These are phyloP conservation scores for Cataglyphis livida DNA, from an alignment of 2,888 invertebrate genomes.

Conservation along the genomic window DNA sequence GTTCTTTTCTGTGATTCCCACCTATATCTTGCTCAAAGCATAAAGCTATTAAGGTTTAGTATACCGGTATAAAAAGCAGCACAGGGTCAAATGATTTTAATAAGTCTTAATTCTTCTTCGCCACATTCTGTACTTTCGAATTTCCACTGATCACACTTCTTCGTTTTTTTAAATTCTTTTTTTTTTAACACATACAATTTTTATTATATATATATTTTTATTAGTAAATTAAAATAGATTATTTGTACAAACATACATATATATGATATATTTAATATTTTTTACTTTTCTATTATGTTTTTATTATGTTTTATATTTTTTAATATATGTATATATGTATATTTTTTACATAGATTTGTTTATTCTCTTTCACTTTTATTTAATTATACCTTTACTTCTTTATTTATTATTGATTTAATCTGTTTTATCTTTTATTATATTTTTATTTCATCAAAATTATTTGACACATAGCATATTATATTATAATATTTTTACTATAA, in stretches of 20 bases:
- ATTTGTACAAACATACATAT: background rate
- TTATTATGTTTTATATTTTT: background rate
- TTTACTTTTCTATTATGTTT: background rate
- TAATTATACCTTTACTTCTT: background rate
- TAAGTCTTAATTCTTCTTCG: constrained; percentile 77
- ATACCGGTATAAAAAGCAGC: constrained; percentile 68
- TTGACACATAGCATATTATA: background rate
- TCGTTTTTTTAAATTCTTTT: background rate
- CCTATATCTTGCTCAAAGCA: constrained; percentile 67
- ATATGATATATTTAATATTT: background rate
- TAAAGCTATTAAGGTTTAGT: constrained; percentile 75
- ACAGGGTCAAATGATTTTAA: constrained; percentile 82
- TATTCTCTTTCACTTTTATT: background rate
- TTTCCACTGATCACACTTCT: constrained; percentile 34
- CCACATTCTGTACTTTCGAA: constrained; percentile 73
- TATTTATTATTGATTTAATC: background rate
- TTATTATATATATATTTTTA: background rate
- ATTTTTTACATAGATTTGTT: background rate
- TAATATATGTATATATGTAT: background rate
- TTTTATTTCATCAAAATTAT: background rate
- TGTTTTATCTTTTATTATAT: background rate
- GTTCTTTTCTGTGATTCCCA: constrained; percentile 59
- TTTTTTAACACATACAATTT: background rate
- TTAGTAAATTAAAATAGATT: background rate
- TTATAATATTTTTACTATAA: background rate